Evolutionary conservation across 1,140 invertebrate species (phyloP).

Genomic region (Psix sp.): DNA sequence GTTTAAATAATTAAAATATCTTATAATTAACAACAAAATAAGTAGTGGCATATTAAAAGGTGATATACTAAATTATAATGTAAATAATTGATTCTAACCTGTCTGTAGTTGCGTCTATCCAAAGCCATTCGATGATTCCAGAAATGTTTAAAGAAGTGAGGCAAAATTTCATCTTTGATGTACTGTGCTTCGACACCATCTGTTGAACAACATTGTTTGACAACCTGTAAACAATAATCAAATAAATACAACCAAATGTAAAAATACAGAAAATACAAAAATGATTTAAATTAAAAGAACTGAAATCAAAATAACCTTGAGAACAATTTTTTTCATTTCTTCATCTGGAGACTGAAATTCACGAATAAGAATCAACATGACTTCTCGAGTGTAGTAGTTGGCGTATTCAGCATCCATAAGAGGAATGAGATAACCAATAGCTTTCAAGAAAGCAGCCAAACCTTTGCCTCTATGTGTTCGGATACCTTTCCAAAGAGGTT

Average conservation of each 20-base stretch:
- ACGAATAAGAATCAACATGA: slow-evolving; percentile 99
- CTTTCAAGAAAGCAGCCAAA: slow-evolving; percentile 98
- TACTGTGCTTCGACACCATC: slow-evolving; percentile 99
- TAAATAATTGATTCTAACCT: slow-evolving; percentile 73
- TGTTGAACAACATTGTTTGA: slow-evolving; percentile 99
- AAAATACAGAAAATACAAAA: slow-evolving; percentile 11
- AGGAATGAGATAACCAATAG: slow-evolving; percentile 99
- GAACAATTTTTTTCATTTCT: slow-evolving; percentile 99
- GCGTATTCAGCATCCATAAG: slow-evolving; percentile 99
- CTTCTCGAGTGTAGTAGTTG: slow-evolving; percentile 99
- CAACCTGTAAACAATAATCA: slow-evolving; percentile 82
- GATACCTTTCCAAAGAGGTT: slow-evolving; percentile 99
- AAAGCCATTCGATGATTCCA: slow-evolving; percentile 99
- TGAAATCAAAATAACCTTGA: slow-evolving; percentile 83
- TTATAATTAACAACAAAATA: no score
- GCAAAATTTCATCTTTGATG: slow-evolving; percentile 99
- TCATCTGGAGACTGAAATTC: slow-evolving; percentile 99
- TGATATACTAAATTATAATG: no score
- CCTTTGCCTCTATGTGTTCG: slow-evolving; percentile 98
- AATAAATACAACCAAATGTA: slow-evolving; percentile 2
- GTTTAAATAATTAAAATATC: no score
- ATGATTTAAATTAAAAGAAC: slow-evolving; percentile 23
- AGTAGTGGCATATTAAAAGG: no score
- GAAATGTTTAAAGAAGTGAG: slow-evolving; percentile 99
- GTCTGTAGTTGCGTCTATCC: slow-evolving; percentile 97